These are phyloP conservation scores for Spheniscus mendiculus DNA, from an alignment of 2,113 vertebrate genomes.

Conservation along the genomic window DNA sequence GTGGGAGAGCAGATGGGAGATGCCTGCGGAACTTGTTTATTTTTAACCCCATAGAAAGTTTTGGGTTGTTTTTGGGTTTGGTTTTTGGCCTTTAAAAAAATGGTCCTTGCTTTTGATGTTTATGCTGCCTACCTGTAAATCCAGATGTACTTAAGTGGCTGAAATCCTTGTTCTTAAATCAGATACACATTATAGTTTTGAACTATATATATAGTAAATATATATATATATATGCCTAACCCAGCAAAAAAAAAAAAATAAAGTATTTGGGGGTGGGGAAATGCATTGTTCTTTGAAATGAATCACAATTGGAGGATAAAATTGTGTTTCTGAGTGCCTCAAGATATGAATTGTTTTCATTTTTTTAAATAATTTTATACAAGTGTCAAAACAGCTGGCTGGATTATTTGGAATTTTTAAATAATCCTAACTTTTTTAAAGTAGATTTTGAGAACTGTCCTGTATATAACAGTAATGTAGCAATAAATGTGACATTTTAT, in stretches of 20 bases:
- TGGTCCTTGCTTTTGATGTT: constrained; percentile 61
- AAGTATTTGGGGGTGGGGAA: constrained; percentile 53
- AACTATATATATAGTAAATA: constrained; percentile 75
- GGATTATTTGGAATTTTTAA: constrained; percentile 82
- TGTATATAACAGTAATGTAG: constrained; percentile 97
- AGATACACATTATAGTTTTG: constrained; percentile 78
- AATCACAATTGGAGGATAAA: constrained; percentile 62
- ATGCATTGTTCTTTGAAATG: constrained; percentile 52
- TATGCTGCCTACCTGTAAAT: constrained; percentile 62
- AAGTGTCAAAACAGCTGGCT: constrained; percentile 81
- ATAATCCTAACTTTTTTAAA: constrained; percentile 85
- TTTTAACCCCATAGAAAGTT: constrained; percentile 23
- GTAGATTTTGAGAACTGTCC: constrained; percentile 87
- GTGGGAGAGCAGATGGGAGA: constrained; percentile 4
- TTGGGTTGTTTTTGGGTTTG: neutral
- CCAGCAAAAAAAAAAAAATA: constrained; percentile 37
- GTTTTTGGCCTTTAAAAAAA: constrained; percentile 62
- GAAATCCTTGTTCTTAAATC: constrained; percentile 70
- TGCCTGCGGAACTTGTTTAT: constrained; percentile 20
- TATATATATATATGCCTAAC: constrained; percentile 72
- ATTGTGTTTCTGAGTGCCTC: constrained; percentile 80
- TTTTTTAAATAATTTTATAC: constrained; percentile 79
- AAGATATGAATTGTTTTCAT: constrained; percentile 68
- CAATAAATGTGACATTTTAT: constrained; percentile 97
- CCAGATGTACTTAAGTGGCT: constrained; percentile 64